Base-by-base conservation (phyloP, 1,140 invertebrate genomes). In the Campodea augens region DNA sequence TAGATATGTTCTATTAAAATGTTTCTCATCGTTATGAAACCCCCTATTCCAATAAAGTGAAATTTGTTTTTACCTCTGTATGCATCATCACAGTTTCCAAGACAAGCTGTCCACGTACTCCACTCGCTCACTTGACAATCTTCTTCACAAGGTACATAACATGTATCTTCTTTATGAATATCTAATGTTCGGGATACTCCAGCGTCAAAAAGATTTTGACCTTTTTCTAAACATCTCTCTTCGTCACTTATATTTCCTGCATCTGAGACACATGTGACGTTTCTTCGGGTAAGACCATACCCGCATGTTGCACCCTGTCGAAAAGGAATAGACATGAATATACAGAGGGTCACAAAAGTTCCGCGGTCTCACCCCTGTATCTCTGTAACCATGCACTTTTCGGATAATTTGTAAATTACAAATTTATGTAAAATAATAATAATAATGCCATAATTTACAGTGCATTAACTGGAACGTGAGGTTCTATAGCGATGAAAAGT, bases 71-170 rank as follows among this genome's bases (percentile, higher is more conserved):
- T 20, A 49, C 49, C 46, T 18, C 46, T 23, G n/a, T 45, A 47
- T 4, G 25, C 42, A 10, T 44, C 50, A 13, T 45, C 41, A 37
- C 50, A 51, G 41, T 59, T 59, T 0, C 57, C 55, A 43, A 63
- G 62, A 45, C 72, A 74, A 15, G 60, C 53, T 0, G 67, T 65
- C 72, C 72, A 74, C 4, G 55, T 50, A 4, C 62, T 60, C 72
- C 72, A 74, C 2, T 68, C 60, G 2, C 65, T 67, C 20, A 70
- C 50, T 7, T 71, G 65, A 51, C 72, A 74, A 50, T 72, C 71
- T 20, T 62, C 58, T 19, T 64, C 60, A 49, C 71, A 72, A 0
- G 70, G 64, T 12, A 70, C 62, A 41, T 67, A 61, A 51, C 71
- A 74, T 5, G 55, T 52, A 20, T 62, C 60, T 54, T 55, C 41